Percentiles rank a stretch among this genome's conserved stretches.
Conservation (phyloP, 2,797 vertebrate species). For the Linurgus olivaceus region DNA sequence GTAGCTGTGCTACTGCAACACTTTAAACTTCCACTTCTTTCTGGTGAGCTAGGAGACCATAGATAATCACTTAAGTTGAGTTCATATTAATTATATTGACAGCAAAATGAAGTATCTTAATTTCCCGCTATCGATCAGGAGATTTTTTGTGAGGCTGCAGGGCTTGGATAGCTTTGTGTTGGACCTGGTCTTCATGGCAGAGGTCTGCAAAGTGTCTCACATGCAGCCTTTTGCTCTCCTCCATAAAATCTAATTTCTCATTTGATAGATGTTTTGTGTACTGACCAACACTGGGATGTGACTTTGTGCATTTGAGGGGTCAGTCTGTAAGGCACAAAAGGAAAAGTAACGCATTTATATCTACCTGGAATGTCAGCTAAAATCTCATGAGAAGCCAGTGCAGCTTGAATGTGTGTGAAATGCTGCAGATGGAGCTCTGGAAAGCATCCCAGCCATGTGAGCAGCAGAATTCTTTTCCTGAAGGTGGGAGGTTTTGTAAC, state of each 20-base stretch:
- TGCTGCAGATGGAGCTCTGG: background rate
- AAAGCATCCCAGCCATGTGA: background rate
- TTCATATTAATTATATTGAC: constrained; percentile 44
- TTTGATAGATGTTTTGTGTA: background rate
- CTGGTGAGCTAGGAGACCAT: background rate
- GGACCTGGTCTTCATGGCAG: background rate
- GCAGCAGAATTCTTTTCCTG: background rate
- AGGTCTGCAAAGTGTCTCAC: background rate
- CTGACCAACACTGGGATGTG: background rate
- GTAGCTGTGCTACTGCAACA: background rate
- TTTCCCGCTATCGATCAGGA: constrained; percentile 27
- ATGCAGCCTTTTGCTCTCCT: background rate
- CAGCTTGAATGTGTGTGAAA: background rate
- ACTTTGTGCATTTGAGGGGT: background rate
- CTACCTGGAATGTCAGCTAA: background rate
- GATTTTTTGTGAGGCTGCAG: background rate
- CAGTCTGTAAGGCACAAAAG: background rate
- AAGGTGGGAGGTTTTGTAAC: background rate
- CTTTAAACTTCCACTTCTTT: background rate
- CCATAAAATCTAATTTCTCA: background rate
- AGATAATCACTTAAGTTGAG: background rate
- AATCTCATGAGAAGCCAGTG: background rate
- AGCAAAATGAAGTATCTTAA: constrained; percentile 44
- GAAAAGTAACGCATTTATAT: background rate
- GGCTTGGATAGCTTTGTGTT: background rate